Conservation (phyloP, 1,140 invertebrate species). For the Ips nitidus region DNA sequence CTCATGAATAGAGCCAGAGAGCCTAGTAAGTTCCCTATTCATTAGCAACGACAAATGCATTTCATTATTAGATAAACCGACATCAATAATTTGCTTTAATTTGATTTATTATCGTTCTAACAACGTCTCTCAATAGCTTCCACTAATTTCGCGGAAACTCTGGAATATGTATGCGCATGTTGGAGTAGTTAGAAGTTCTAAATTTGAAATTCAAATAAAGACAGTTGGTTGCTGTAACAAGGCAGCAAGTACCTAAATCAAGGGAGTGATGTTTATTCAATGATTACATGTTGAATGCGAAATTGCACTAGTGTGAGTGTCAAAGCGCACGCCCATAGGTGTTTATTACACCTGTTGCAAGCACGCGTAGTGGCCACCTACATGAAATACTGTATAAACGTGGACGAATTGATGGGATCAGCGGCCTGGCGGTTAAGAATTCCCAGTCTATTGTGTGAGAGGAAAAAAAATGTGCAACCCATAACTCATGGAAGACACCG, state of each 20-base stretch:
- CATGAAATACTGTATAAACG: too few species aligned
- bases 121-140: not conserved
- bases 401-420: too few species aligned
- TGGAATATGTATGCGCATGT: not conserved
- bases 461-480: not conserved
- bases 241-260: too few species aligned
- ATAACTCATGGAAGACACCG: not conserved
- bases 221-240: not conserved
- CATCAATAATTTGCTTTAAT: not conserved
- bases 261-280: too few species aligned
- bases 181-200: not conserved
- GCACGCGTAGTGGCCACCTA: too few species aligned
- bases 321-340: too few species aligned
- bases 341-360: too few species aligned
- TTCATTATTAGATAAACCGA: slow-evolving; percentile 1
- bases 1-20: not conserved
- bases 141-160: not conserved
- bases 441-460: not conserved
- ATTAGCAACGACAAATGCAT: not conserved
- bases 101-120: not conserved
- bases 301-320: too few species aligned
- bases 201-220: not conserved
- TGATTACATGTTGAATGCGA: too few species aligned
- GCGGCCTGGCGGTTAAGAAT: not conserved
- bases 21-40: not conserved